Base-by-base conservation (phyloP, 2,797 vertebrate genomes). In the Enoplosus armatus region DNA sequence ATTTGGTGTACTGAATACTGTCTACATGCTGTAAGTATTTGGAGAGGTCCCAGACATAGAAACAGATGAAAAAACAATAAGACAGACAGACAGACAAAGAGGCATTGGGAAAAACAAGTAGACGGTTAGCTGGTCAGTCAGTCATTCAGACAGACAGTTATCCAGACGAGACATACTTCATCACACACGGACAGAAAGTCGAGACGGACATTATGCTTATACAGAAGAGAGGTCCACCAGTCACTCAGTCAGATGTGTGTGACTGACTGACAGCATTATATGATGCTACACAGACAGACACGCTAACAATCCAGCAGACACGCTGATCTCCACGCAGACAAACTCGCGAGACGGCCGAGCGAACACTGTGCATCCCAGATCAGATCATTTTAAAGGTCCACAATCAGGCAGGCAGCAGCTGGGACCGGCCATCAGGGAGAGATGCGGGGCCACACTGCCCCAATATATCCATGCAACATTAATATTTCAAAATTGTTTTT, bases 401-500 rank as follows among this genome's bases (percentile, higher is more conserved):
- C 74, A 85, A 80, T 85, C 88, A 71, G 74, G 85, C 79, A 78
- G 60, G 83, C 79, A 77, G 84, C 90, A 89, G 90, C 89, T 90
- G 88, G 85, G 87, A 69, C 85, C 27, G 77, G 85, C 79, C 86
- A 79, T 85, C 87, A 80, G 90, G 89, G 91, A 90, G 81, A 86
- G 81, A 89, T 89, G 87, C 66, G 80, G 80, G 85, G 76, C 85
- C 56, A 69, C 37, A 3, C 74, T 88, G 87, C 82, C 90, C 85
- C 88, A 84, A 86, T 90, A 91, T 89, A 85, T 85, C 83, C 87
- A 88, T 69, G 89, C 90, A 86, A 87, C 89, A 93, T 92, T 89
- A 92, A 90, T 90, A 92, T 90, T 90, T 91, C 85, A 92, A 86
- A 91, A 85, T 85, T 72, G 84, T 90, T 92, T 90, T 87, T 89